These are phyloP conservation scores for Latrodectus geometricus DNA, from an alignment of 1,140 invertebrate species.

Conservation along the genomic window DNA sequence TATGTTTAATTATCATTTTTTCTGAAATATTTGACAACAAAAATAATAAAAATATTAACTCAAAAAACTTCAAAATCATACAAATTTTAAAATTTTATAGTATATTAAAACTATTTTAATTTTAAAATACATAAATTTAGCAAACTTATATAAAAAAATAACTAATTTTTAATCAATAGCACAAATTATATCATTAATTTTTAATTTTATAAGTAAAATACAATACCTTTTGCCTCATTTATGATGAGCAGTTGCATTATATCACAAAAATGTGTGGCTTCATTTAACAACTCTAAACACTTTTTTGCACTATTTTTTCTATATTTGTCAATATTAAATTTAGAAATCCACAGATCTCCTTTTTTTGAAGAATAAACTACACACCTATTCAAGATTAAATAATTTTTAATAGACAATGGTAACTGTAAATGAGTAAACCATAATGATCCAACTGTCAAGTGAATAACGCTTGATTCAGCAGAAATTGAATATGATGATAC, in stretches of 20 bases:
- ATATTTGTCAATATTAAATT: neutral
- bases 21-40: no score
- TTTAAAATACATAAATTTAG: no score
- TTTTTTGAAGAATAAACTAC: conserved; percentile 23
- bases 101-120: no score
- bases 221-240: conserved; percentile 6
- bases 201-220: neutral
- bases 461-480: neutral
- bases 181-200: neutral
- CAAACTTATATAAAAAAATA: no score
- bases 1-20: no score
- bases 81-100: no score
- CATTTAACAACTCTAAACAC: neutral
- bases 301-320: neutral
- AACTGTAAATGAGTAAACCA: conserved; percentile 3
- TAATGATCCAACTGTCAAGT: neutral
- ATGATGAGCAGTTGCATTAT: neutral
- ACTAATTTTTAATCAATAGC: neutral
- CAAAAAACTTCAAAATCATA: no score
- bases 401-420: neutral
- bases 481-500: neutral
- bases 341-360: conserved; percentile 13
- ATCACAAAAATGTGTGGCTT: neutral
- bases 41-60: no score
- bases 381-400: neutral